Evolutionary conservation across 2,113 vertebrate species (phyloP), one percentile per base, ranked within the genome.

Genomic region (Rhinolophus sinicus): DNA sequence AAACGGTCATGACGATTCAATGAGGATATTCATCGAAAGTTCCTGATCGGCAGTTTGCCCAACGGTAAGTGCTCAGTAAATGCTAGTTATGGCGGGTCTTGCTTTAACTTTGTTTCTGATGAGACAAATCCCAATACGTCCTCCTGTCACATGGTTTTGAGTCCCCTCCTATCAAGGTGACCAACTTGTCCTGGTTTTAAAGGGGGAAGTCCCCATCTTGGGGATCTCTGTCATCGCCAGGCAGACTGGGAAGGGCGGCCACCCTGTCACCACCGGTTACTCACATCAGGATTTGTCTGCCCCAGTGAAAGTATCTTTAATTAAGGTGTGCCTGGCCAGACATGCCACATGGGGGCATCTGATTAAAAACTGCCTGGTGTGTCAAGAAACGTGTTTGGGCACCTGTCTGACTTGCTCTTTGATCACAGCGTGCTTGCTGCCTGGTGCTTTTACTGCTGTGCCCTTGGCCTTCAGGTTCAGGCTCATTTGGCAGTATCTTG

Each of bases 211-310:
- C 62, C 11, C 47, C 4, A 69, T 70, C 18, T 54, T 24, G 11
- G 56, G 16, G 58, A 11, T 54, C 9, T 77, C 33, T 30, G 35
- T 47, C 28, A 64, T 3, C 15, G 40, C 11, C 18, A 33, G 35
- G 6, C 4, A 82, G 28, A 47, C 54, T 15, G 15, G 33, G 12
- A 21, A 0, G 18, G 21, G 0, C 44, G 10, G 18, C 19, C 22
- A 67, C 1, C 1, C 7, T 60, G 8, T 30, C 40, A n/a, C 24
- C 14, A 16, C 10, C 47, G 47, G 3, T 30, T 73, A 33, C 28
- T 69, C 19, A 60, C 24, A 60, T 78, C n/a, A 47, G 70, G 35
- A 69, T 19, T 21, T 64, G 77, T 24, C 28, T 24, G 24, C 4
- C 13, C 2, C 40, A 62, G 1, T 13, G 69, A 62, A 69, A 83